phyloP scores from a whole-genome alignment of 2,113 vertebrate genomes.

The Rhagologus leucostigma region DNA sequence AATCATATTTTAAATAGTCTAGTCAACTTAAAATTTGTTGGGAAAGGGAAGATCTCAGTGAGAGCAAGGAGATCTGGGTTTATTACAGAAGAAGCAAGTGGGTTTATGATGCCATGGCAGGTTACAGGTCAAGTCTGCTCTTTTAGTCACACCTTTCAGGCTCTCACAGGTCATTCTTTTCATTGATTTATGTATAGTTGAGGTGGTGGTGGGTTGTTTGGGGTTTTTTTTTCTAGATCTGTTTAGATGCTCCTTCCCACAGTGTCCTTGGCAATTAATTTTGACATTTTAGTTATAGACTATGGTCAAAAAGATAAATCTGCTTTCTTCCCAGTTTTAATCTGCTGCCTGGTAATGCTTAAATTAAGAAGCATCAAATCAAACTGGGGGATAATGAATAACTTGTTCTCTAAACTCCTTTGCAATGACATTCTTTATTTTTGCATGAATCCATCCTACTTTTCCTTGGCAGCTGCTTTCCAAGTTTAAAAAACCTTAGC shows the following conservation, averaged over 20 bases:
- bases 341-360: background rate
- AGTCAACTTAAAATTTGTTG: background rate
- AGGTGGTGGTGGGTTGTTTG: background rate
- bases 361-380: background rate
- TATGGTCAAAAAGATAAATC: background rate
- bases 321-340: background rate
- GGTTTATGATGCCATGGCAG: background rate
- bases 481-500: background rate
- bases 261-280: background rate
- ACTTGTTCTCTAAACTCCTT: background rate
- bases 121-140: background rate
- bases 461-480: background rate
- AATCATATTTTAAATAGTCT: background rate
- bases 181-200: background rate
- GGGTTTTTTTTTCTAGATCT: fast-evolving
- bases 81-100: background rate
- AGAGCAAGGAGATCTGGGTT: background rate
- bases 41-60: background rate
- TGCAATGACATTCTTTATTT: background rate
- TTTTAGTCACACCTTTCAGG: background rate
- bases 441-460: background rate
- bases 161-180: background rate
- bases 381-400: background rate
- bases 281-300: background rate
- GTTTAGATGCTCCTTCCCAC: background rate